A percentile compares a stretch with the other conserved stretches of the same genome.
phyloP scores from a whole-genome alignment of 1,140 invertebrate species.

The Caenorhabditis remanei region DNA sequence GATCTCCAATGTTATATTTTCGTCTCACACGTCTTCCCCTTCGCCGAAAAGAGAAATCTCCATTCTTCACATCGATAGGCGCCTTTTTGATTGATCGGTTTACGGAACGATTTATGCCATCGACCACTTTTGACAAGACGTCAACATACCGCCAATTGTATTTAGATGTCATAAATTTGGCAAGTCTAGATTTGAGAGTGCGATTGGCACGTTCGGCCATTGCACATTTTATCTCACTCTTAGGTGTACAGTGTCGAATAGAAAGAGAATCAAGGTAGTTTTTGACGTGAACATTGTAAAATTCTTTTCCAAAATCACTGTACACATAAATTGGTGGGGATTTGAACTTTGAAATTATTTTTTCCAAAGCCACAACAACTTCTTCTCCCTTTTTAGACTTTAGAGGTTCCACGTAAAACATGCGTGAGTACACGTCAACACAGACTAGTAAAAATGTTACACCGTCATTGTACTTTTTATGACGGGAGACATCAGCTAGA shows the following conservation, averaged over 20 bases:
- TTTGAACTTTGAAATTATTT: conserved; percentile 4
- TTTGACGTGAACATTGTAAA: background rate
- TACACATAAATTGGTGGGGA: conserved; percentile 1
- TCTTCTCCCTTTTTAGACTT: background rate
- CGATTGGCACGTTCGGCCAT: conserved; percentile 1
- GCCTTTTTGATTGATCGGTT: background rate
- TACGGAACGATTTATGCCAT: background rate
- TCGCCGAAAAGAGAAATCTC: background rate
- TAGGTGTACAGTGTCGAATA: conserved; percentile 1
- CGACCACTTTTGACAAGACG: background rate
- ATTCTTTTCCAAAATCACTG: conserved; percentile 6
- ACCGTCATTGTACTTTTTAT: background rate
- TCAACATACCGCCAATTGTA: background rate
- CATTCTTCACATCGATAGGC: background rate
- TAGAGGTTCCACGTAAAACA: background rate
- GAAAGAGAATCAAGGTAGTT: background rate
- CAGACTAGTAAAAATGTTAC: background rate
- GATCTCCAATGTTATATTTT: conserved; percentile 1
- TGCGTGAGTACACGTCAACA: background rate
- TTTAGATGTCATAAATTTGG: background rate
- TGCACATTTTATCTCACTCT: background rate
- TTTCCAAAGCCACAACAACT: background rate
- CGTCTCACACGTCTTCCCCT: background rate
- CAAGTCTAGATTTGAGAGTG: background rate
- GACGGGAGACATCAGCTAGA: background rate